phyloP scores from a whole-genome alignment of 2,797 vertebrate species.

The Pantherophis alleghaniensis region DNA sequence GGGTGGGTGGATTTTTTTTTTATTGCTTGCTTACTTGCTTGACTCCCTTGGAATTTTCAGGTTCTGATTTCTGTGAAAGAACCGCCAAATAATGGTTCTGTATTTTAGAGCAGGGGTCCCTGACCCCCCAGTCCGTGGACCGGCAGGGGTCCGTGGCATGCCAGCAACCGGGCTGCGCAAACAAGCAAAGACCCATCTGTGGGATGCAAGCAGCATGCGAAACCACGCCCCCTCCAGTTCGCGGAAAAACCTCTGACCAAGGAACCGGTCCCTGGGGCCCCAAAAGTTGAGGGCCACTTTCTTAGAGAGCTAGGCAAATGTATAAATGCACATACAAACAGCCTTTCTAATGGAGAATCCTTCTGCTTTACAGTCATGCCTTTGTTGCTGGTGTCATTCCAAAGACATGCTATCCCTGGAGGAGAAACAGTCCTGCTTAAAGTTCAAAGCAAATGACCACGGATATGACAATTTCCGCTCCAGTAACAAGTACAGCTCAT shows the following conservation, averaged over 20 bases:
- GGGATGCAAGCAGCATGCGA: too few species aligned
- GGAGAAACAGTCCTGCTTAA: conserved; percentile 85
- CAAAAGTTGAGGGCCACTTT: neutral
- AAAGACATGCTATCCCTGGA: conserved; percentile 78
- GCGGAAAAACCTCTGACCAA: too few species aligned
- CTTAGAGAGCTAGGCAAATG: neutral
- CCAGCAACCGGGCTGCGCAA: too few species aligned
- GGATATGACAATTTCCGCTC: conserved; percentile 86
- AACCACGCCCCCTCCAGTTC: too few species aligned
- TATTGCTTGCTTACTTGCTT: neutral
- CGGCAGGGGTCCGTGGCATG: too few species aligned
- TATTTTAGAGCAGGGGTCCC: neutral
- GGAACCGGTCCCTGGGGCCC: neutral
- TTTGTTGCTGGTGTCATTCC: conserved; percentile 85
- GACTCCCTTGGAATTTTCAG: too few species aligned
- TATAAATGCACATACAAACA: neutral
- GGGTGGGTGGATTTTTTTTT: neutral
- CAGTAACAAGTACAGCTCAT: conserved; percentile 90
- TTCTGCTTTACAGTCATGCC: conserved; percentile 81
- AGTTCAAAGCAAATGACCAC: conserved; percentile 87
- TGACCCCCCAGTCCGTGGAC: too few species aligned
- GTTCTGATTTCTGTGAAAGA: neutral
- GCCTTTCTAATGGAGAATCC: conserved; percentile 5
- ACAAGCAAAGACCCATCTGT: too few species aligned
- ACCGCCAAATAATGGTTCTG: neutral